Conservation (phyloP, 1,140 invertebrate genomes). For the Drosophila chauvacae region DNA sequence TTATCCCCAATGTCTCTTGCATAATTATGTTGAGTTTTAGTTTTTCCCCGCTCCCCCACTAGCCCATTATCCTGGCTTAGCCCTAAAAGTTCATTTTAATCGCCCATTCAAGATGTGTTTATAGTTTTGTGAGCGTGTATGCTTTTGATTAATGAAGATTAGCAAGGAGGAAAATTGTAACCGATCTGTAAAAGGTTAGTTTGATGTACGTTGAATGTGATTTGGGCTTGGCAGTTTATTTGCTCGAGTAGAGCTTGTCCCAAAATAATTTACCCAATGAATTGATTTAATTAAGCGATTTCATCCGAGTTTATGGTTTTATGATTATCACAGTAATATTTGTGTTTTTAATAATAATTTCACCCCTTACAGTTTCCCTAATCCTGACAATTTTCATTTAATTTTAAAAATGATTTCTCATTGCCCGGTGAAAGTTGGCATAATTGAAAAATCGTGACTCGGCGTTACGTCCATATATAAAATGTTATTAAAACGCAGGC, state of each 20-base stretch:
- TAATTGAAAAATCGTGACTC: conserved; percentile 81
- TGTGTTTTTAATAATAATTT: neutral
- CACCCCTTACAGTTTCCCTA: neutral
- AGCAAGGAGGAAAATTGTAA: conserved; percentile 69
- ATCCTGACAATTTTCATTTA: neutral
- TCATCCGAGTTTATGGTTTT: neutral
- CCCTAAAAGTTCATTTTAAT: conserved; percentile 65
- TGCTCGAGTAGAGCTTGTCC: conserved; percentile 50
- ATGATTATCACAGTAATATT: neutral
- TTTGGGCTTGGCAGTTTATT: conserved; percentile 56
- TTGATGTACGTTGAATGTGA: conserved; percentile 38
- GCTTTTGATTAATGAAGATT: conserved; percentile 74
- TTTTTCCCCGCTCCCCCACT: conserved; percentile 9
- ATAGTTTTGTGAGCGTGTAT: conserved; percentile 39
- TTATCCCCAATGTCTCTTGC: conserved; percentile 52
- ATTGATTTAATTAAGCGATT: conserved; percentile 52
- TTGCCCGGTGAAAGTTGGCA: conserved; percentile 15
- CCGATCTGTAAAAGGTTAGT: conserved; percentile 52
- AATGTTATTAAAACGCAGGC: conserved; percentile 65
- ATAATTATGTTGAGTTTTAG: conserved; percentile 58
- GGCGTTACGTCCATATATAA: conserved; percentile 47
- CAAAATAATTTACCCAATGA: conserved; percentile 33
- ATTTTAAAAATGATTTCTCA: conserved; percentile 36
- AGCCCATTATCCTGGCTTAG: conserved; percentile 25
- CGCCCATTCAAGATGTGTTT: conserved; percentile 48